Conservation (phyloP, 2,797 vertebrate species). For the Phrynocephalus forsythii region DNA sequence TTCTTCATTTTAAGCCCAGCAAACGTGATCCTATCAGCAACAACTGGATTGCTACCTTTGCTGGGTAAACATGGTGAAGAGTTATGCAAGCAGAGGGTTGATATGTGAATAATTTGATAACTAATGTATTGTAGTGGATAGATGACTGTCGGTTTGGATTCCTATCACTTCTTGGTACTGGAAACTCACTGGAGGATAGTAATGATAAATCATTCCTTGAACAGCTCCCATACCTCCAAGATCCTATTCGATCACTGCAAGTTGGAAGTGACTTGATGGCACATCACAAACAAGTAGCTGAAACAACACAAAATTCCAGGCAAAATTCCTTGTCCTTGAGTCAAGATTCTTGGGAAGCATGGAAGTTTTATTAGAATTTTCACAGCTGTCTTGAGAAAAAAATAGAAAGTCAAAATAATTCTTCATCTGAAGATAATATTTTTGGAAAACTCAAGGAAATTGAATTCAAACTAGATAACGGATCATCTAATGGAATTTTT, state of each 20-base stretch:
- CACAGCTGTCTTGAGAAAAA: conserved; percentile 28
- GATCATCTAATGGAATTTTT: conserved; percentile 26
- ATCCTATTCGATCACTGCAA: no score
- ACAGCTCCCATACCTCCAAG: no score
- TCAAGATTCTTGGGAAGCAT: not conserved
- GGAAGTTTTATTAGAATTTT: not conserved
- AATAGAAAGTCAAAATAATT: conserved; percentile 1
- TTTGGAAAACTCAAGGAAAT: conserved; percentile 29
- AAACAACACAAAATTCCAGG: not conserved
- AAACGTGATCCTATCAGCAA: not conserved
- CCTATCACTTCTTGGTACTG: no score
- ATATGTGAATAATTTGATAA: not conserved
- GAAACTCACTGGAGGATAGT: no score
- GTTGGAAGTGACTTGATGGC: no score
- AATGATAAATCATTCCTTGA: no score
- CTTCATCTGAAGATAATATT: not conserved
- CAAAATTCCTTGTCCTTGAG: not conserved
- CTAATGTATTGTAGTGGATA: not conserved
- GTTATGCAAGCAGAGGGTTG: not conserved
- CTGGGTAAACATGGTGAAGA: not conserved
- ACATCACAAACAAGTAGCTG: no score
- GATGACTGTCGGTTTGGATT: no score
- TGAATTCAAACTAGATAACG: conserved; percentile 18
- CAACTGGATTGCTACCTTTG: not conserved
- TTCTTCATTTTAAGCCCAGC: conserved; percentile 9